These are phyloP conservation scores for Capreolus pygargus DNA, from an alignment of 2,113 vertebrate genomes.

Conservation along the genomic window DNA sequence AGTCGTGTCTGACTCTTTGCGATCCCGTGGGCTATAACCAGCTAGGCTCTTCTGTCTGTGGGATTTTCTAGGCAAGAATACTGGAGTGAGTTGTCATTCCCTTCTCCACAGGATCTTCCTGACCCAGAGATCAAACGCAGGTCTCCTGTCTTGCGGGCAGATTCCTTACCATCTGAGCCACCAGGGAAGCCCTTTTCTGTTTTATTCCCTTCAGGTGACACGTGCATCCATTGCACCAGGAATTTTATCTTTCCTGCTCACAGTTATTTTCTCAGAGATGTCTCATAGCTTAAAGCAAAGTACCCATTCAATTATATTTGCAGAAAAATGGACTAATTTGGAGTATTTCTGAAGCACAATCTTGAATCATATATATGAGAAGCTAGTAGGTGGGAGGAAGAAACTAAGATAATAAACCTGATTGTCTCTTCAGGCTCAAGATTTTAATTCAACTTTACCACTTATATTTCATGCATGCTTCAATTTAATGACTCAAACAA, in stretches of 20 bases:
- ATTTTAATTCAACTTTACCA: not conserved
- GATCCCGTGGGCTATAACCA: not conserved
- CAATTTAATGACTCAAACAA: not conserved
- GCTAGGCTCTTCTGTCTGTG: not conserved
- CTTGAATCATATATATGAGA: not conserved
- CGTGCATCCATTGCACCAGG: not conserved
- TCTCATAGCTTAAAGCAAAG: not conserved
- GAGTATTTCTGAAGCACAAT: not conserved
- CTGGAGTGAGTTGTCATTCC: not conserved
- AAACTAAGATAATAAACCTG: not conserved
- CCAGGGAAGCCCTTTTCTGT: not conserved
- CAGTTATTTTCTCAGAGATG: not conserved
- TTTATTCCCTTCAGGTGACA: not conserved
- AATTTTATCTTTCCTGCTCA: not conserved
- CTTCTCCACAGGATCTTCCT: not conserved
- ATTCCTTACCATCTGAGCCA: not conserved
- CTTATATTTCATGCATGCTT: not conserved
- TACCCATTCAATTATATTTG: not conserved
- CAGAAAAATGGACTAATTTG: not conserved
- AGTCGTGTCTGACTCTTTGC: not conserved
- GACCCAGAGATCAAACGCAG: not conserved
- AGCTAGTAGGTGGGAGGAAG: not conserved
- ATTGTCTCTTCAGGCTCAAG: not conserved
- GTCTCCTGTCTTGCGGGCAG: accelerated
- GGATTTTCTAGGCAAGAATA: not conserved